Conservation (phyloP, 2,888 invertebrate genomes). For the Acanthosoma haemorrhoidale region DNA sequence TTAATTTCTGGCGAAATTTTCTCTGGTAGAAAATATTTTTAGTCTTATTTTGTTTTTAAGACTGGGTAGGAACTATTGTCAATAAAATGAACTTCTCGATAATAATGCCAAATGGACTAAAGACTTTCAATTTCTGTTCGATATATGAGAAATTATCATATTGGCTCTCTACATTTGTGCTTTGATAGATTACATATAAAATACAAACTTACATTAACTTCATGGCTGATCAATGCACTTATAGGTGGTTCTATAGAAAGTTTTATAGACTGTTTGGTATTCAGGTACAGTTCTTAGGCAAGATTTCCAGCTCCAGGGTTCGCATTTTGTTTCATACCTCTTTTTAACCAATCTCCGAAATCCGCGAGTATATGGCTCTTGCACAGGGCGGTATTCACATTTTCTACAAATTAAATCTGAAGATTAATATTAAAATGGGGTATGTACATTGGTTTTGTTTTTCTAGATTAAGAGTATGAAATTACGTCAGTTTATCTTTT, state of each 20-base stretch:
- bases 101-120: no score
- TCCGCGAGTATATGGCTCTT: slow-evolving; percentile 44
- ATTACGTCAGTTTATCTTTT: no score
- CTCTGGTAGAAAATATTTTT: no score
- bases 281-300: slow-evolving; percentile 43
- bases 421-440: background rate
- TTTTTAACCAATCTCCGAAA: slow-evolving; percentile 43
- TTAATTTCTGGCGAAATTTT: no score
- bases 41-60: no score
- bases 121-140: background rate
- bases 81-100: no score
- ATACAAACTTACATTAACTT: slow-evolving; percentile 25
- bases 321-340: slow-evolving; percentile 43
- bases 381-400: slow-evolving; percentile 44
- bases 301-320: slow-evolving; percentile 43
- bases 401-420: slow-evolving; percentile 41
- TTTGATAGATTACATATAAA: background rate
- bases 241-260: slow-evolving; percentile 44
- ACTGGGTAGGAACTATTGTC: no score
- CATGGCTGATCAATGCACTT: slow-evolving; percentile 42
- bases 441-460: no score
- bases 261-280: slow-evolving; percentile 45
- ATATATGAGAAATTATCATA: no score
- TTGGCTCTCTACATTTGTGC: background rate
- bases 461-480: no score